Evolutionary conservation across 2,797 vertebrate genomes (phyloP).

Genomic region (Taenioides sp.): DNA sequence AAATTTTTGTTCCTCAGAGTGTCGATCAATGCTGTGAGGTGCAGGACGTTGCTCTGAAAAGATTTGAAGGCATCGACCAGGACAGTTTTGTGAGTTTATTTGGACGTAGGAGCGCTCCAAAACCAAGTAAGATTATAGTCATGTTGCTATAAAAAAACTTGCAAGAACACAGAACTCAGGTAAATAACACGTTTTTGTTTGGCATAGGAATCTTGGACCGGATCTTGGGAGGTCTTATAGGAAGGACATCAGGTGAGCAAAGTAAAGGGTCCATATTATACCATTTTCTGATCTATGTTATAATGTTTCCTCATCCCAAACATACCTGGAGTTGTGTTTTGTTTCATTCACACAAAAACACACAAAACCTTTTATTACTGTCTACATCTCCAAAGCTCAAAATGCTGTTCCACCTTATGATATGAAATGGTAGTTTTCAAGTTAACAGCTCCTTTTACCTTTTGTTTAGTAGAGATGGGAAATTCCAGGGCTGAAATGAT

Average conservation of each 20-base stretch:
- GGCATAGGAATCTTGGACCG: slow-evolving; percentile 47
- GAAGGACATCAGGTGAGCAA: slow-evolving; percentile 51
- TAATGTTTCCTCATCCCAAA: no score
- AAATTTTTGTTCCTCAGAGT: slow-evolving; percentile 13
- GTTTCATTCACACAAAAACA: no score
- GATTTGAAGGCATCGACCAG: slow-evolving; percentile 52
- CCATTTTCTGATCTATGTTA: no score
- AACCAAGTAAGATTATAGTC: slow-evolving; percentile 24
- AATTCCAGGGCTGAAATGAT: no score
- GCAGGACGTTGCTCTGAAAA: slow-evolving; percentile 37
- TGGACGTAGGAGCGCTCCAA: slow-evolving; percentile 62
- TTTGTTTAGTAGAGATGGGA: no score
- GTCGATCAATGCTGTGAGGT: slow-evolving; percentile 3
- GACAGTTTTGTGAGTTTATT: slow-evolving; percentile 72
- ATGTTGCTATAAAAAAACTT: background rate
- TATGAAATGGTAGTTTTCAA: no score
- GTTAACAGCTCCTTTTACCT: no score
- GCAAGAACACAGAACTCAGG: background rate
- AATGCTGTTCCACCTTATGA: no score
- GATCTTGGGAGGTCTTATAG: slow-evolving; percentile 55
- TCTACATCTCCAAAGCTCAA: no score
- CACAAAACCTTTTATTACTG: no score
- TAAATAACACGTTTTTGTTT: slow-evolving; percentile 3
- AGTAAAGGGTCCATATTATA: no score
- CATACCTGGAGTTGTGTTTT: no score